Base-by-base conservation (phyloP, 92 coral and sea anemone genomes). In the Porites cylindrica region DNA sequence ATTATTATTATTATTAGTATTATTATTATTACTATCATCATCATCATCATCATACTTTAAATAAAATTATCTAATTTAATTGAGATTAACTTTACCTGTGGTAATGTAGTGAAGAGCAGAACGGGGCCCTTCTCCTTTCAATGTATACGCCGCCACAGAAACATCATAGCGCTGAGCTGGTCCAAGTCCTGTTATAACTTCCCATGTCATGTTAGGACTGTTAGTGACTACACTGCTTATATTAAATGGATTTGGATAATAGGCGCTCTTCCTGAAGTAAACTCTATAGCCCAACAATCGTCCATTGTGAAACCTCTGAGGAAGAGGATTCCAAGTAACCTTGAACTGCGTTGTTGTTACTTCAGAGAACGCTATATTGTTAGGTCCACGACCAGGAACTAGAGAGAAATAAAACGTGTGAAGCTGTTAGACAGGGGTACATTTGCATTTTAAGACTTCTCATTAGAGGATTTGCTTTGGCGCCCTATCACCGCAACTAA, bases 41-140 rank as follows among this genome's bases (percentile, higher is more conserved):
- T n/a, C n/a, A n/a, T n/a, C n/a, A n/a, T n/a, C n/a, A n/a, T 5
- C 47, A 38, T 38, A 38, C 7, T 38, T 38, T 38, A 38, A 38
- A 38, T 3, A 0, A 38, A 38, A 4, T 38, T 38, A 38, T 38
- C 47, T 29, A 1, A 38, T 38, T 38, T 38, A 38, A 38, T 38
- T 4, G 6, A 38, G 47, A 5, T 3, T 38, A 54, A 13, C 7
- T 54, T 54, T 75, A 75, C 79, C 66, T 75, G 79, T 75, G 17
- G 51, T 52, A 21, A 75, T 18, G 20, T 51, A 54, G 50, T 16
- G 8, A 43, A 8, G 10, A n/a, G 12, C 23, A 21, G 66, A 75
- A 53, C n/a, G 66, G 5, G 79, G 79, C 24, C 66, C 79, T 54
- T 23, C 79, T 24, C 79, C 79, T 75, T 54, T 75, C 11, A 64